These are phyloP conservation scores for Plectropomus leopardus DNA, from an alignment of 2,113 vertebrate genomes.

Conservation along the genomic window DNA sequence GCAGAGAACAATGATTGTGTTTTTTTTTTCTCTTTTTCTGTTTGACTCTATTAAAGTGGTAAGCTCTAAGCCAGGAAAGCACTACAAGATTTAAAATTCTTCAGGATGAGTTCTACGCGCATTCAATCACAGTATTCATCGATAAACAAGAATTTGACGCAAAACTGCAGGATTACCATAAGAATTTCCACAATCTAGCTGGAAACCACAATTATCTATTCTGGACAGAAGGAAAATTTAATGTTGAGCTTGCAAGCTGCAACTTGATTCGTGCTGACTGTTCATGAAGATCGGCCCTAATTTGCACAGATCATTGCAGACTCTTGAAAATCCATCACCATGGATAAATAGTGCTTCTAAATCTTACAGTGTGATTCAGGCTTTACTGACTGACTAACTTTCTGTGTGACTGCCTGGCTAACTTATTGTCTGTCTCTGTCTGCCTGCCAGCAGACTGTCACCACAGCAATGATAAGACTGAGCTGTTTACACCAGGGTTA, in stretches of 20 bases:
- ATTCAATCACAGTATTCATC: neutral
- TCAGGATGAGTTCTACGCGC: too few relatives aligned
- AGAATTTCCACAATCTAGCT: neutral
- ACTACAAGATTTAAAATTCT: neutral
- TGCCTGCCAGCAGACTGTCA: conserved; percentile 45
- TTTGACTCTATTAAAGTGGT: too few relatives aligned
- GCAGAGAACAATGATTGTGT: too few relatives aligned
- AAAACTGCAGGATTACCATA: too few relatives aligned
- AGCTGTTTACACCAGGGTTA: conserved; percentile 61
- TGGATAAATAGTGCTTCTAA: neutral
- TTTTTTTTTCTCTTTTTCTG: too few relatives aligned
- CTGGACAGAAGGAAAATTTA: neutral
- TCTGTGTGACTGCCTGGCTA: neutral
- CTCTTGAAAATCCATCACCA: neutral
- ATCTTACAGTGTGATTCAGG: neutral
- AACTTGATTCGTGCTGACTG: neutral
- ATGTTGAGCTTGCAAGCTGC: neutral
- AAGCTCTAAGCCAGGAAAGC: neutral
- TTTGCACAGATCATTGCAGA: neutral
- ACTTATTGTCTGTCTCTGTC: conserved; percentile 7
- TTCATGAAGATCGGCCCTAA: neutral
- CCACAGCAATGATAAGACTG: conserved; percentile 56
- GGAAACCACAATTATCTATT: neutral
- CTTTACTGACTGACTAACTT: neutral
- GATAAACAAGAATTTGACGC: neutral